A percentile compares a stretch with the other conserved stretches of the same genome.
Evolutionary conservation across 2,797 vertebrate species (phyloP).

Genomic region (Danio jaintianensis): DNA sequence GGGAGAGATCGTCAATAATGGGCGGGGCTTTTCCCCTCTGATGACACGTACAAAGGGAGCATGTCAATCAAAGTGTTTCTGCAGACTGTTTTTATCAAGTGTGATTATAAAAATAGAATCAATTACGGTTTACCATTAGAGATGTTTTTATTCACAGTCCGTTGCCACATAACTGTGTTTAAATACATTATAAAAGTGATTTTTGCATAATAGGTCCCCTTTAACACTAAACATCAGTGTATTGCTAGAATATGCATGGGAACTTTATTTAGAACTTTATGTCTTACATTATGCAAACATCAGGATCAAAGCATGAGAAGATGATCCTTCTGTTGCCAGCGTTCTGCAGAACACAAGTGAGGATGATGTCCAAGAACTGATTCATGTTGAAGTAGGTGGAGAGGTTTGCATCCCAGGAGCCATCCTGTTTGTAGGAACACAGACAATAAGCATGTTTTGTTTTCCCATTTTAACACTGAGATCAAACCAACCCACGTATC

Average conservation of each 20-base stretch:
- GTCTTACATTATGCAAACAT: constrained; percentile 96
- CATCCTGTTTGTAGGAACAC: constrained; percentile 79
- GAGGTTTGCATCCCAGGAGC: constrained; percentile 93
- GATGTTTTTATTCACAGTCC: too few species aligned
- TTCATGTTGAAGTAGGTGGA: constrained; percentile 98
- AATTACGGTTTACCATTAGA: too few species aligned
- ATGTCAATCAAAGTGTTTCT: too few species aligned
- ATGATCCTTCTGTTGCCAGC: constrained; percentile 89
- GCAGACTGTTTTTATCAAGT: too few species aligned
- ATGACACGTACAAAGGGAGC: too few species aligned
- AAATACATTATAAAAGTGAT: too few species aligned
- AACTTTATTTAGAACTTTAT: constrained; percentile 36
- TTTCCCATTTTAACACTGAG: neutral
- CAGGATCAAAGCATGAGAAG: constrained; percentile 96
- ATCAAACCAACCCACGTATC: neutral
- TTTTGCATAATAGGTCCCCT: too few species aligned
- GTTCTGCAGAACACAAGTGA: constrained; percentile 89
- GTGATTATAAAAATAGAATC: too few species aligned
- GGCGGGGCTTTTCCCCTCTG: too few species aligned
- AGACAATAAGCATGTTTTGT: neutral
- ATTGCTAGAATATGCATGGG: neutral
- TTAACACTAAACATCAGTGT: neutral
- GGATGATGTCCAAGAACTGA: constrained; percentile 88
- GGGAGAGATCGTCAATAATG: too few species aligned
- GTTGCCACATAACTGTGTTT: too few species aligned